These are phyloP conservation scores for Ornithorhynchus anatinus DNA, from an alignment of 2,113 vertebrate genomes.

Conservation along the genomic window DNA sequence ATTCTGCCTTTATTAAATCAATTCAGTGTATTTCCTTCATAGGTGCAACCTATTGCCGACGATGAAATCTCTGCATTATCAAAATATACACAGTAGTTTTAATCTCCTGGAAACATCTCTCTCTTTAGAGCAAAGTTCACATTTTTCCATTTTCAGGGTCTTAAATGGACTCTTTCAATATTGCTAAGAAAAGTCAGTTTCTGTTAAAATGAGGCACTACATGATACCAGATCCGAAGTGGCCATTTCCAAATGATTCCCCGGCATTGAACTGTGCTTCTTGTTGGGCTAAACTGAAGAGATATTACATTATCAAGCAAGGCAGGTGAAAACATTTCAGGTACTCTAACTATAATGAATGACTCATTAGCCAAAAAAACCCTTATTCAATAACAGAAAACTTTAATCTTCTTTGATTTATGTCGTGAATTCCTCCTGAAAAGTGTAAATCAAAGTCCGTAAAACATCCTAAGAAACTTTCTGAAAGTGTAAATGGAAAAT, in stretches of 20 bases:
- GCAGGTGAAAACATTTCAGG: neutral
- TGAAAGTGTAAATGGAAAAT: neutral
- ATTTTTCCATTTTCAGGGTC: no score
- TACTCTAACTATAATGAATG: constrained; percentile 15
- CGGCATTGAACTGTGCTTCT: constrained; percentile 19
- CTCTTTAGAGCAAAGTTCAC: no score
- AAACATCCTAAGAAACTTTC: neutral
- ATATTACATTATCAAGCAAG: neutral
- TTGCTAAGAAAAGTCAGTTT: neutral
- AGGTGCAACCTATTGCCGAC: no score
- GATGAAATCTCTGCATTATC: no score
- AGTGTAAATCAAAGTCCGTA: neutral
- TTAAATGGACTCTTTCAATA: no score
- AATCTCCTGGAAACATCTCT: no score
- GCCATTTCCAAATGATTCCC: constrained; percentile 18
- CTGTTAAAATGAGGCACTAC: neutral
- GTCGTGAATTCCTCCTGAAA: neutral
- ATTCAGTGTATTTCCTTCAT: no score
- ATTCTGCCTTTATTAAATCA: no score
- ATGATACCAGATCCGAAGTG: neutral
- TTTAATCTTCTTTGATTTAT: neutral
- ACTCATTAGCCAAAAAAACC: neutral
- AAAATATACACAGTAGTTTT: no score
- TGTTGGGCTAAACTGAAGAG: neutral
- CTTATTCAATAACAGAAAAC: constrained; percentile 12